phyloP scores from a whole-genome alignment of 2,888 invertebrate species.

The Tiliacea aurago region DNA sequence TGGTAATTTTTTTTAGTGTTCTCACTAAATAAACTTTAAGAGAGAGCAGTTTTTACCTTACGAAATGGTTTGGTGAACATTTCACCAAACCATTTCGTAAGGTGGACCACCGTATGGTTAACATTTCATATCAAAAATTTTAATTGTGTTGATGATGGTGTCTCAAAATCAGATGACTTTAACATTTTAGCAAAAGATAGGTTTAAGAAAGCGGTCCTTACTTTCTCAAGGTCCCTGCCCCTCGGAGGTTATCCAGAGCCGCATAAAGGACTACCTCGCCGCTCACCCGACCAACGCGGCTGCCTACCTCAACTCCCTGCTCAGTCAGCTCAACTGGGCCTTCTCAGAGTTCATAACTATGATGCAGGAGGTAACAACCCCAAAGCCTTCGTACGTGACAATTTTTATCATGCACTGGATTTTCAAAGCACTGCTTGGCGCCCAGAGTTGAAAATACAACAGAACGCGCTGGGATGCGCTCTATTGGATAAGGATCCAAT shows the following conservation, averaged over 20 bases:
- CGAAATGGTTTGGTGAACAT: too few relatives aligned
- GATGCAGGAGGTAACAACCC: conserved; percentile 92
- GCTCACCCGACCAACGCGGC: conserved; percentile 92
- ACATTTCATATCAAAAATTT: background rate
- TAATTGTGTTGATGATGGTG: background rate
- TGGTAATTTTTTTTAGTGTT: background rate
- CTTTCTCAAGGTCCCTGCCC: conserved; percentile 92
- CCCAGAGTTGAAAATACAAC: background rate
- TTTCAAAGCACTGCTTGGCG: background rate
- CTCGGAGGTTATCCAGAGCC: conserved; percentile 91
- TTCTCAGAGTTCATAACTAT: conserved; percentile 96
- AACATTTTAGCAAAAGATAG: background rate
- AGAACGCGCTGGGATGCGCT: background rate
- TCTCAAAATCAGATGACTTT: background rate
- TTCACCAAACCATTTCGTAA: background rate
- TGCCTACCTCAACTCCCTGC: conserved; percentile 93
- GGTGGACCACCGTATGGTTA: background rate
- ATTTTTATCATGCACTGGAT: background rate
- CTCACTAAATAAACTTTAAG: too few relatives aligned
- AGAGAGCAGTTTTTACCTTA: background rate
- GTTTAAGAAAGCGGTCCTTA: background rate
- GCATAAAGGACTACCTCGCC: conserved; percentile 91
- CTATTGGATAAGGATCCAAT: too few relatives aligned
- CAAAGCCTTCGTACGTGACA: background rate
- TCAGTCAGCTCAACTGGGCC: conserved; percentile 96